phyloP scores from a whole-genome alignment of 1,140 invertebrate species.

The Pseudomyrmex concolor region DNA sequence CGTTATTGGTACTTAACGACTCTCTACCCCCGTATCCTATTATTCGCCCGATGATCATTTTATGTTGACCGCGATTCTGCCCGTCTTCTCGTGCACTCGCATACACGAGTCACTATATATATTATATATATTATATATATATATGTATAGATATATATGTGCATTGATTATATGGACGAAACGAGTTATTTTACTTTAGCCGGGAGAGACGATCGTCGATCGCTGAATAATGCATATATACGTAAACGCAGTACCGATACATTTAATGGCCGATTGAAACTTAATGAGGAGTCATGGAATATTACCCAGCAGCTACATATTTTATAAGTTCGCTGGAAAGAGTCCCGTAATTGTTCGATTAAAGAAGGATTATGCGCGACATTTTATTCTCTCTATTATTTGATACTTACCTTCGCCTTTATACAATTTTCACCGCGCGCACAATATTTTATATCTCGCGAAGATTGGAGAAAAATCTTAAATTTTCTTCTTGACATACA shows the following conservation, averaged over 20 bases:
- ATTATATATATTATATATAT: no score
- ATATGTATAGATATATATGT: background rate
- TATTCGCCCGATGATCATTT: slow-evolving; percentile 21
- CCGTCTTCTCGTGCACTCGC: background rate
- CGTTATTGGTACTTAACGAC: slow-evolving; percentile 21
- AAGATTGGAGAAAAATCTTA: background rate
- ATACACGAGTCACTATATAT: background rate
- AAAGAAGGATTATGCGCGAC: background rate
- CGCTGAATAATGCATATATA: slow-evolving; percentile 30
- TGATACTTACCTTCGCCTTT: background rate
- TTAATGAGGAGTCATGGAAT: slow-evolving; percentile 24
- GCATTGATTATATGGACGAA: slow-evolving; percentile 8
- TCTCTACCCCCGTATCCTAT: background rate
- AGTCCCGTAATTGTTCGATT: background rate
- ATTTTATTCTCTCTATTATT: background rate
- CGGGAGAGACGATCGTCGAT: background rate
- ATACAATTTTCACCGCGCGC: background rate
- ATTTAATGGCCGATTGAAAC: slow-evolving; percentile 32
- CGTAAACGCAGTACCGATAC: slow-evolving; percentile 5
- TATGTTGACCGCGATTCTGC: background rate
- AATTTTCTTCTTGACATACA: background rate
- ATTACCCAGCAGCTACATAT: background rate
- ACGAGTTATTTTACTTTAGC: slow-evolving; percentile 4
- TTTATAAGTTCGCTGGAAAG: background rate
- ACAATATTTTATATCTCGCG: background rate